phyloP scores from a whole-genome alignment of 30 jellyfish, hydroid and myxozoan genomes.

The Chrysaora quinquecirrha region DNA sequence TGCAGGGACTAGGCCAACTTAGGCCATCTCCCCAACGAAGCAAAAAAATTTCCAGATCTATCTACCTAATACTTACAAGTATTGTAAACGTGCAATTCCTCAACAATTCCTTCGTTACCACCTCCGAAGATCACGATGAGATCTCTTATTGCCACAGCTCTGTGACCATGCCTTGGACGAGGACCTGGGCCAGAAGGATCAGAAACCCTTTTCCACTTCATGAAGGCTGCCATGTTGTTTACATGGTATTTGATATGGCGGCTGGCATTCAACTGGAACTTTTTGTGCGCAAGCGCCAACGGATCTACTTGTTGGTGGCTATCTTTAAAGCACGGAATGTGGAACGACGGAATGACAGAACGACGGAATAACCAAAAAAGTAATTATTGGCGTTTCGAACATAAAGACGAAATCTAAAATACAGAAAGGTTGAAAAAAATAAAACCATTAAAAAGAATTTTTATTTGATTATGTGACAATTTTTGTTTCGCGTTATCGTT shows the following conservation, averaged over 20 bases:
- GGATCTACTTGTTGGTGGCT: too few species aligned
- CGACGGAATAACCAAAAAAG: too few species aligned
- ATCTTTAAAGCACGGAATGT: too few species aligned
- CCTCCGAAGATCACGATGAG: slow-evolving; percentile 96
- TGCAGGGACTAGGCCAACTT: slow-evolving; percentile 70
- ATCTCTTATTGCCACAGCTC: slow-evolving; percentile 97
- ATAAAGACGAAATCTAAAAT: too few species aligned
- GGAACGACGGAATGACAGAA: too few species aligned
- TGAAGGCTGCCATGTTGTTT: slow-evolving; percentile 99
- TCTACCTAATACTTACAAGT: slow-evolving; percentile 72
- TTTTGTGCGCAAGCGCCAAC: too few species aligned
- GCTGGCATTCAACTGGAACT: background rate
- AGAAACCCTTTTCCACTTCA: slow-evolving; percentile 98
- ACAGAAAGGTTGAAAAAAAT: too few species aligned
- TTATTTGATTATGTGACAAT: too few species aligned
- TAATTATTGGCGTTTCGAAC: too few species aligned
- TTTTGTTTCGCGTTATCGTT: too few species aligned
- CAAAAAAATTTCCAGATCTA: background rate
- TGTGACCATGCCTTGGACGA: slow-evolving; percentile 99
- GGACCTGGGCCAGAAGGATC: slow-evolving; percentile 99
- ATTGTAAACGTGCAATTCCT: slow-evolving; percentile 94
- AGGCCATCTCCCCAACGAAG: slow-evolving; percentile 58
- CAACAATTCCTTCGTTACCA: slow-evolving; percentile 99
- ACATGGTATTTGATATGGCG: slow-evolving; percentile 85
- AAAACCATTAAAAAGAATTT: too few species aligned